Evolutionary conservation across 2,888 invertebrate genomes (phyloP).

Genomic region (Orthonychiurus folsomi): DNA sequence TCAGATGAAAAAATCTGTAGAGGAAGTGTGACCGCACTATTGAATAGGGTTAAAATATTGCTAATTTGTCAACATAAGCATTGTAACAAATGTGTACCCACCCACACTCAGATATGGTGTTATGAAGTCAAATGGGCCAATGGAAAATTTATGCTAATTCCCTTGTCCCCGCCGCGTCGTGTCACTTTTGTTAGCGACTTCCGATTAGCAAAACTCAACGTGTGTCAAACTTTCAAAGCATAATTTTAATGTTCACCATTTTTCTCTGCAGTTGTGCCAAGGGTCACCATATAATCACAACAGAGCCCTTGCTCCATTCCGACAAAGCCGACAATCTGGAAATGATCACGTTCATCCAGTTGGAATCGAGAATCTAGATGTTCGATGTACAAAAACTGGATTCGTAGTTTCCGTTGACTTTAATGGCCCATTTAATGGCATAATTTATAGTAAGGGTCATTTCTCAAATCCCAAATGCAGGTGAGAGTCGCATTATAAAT

Average conservation of each 20-base stretch:
- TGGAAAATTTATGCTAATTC: background rate
- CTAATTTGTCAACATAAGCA: too few species aligned
- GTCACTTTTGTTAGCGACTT: too few species aligned
- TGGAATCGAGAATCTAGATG: slow-evolving; percentile 48
- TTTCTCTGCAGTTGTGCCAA: background rate
- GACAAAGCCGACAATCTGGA: background rate
- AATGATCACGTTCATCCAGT: background rate
- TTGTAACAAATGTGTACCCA: too few species aligned
- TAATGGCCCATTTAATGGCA: slow-evolving; percentile 55
- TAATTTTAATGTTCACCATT: too few species aligned
- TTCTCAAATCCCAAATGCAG: slow-evolving; percentile 59
- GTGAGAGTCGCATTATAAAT: slow-evolving; percentile 46
- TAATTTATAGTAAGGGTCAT: slow-evolving; percentile 62
- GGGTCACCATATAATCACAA: background rate
- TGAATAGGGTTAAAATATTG: too few species aligned
- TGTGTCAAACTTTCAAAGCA: too few species aligned
- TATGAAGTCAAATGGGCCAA: too few species aligned
- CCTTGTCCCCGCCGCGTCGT: too few species aligned
- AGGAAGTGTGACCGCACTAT: too few species aligned
- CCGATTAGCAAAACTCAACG: too few species aligned
- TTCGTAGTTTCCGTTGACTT: slow-evolving; percentile 59
- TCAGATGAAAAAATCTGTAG: too few species aligned
- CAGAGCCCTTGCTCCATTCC: background rate
- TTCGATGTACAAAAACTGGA: slow-evolving; percentile 53
- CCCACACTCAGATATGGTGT: too few species aligned